Base-by-base conservation (phyloP, 2,113 vertebrate genomes). In the Noturus placidus region DNA sequence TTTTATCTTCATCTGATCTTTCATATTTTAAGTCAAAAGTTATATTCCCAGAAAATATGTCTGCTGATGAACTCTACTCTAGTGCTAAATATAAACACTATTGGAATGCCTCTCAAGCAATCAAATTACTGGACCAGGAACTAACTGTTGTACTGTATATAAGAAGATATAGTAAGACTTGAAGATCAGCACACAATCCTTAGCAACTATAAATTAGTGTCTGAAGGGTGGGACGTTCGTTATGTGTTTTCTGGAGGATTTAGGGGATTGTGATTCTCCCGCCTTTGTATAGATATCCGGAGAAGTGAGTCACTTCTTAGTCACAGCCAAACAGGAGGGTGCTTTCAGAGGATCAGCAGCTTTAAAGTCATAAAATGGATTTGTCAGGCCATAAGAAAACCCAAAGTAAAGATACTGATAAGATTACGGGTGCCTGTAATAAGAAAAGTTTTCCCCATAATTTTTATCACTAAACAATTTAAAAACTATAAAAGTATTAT, bases 261-360 rank as follows among this genome's bases (percentile, higher is more conserved):
- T 74, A 50, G 56, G 46, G 54, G 57, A 81, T 67, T 76, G 87
- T 89, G 89, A 89, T 82, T 89, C 88, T 87, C 67, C 57, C 42
- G 33, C 33, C 52, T 87, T 79, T 83, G 63, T 81, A 65, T 85
- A 76, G 86, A 87, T 76, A 85, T 42, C 76, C 25, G 54, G 50
- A 76, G 33, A 85, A 54, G 52, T 89, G 89, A 88, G 38, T 89
- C 89, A 89, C 38, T 79, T 70, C n/a, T 72, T 82, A 84, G 86
- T 85, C 88, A 82, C 7, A 20, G 54, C 46, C 46, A 67, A 27
- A 7, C 57, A 74, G 79, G 17, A 89, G 42, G 67, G 20, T 35
- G 30, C 54, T 52, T 87, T 50, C 7, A 74, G 27, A n/a, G n/a
- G 19, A 33, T 38, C 81, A 89, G 82, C 85, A 87, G 77, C 15